A percentile compares a stretch with the other conserved stretches of the same genome.
Evolutionary conservation across 2,888 invertebrate species (phyloP).

Genomic region (Nymphalis urticae): DNA sequence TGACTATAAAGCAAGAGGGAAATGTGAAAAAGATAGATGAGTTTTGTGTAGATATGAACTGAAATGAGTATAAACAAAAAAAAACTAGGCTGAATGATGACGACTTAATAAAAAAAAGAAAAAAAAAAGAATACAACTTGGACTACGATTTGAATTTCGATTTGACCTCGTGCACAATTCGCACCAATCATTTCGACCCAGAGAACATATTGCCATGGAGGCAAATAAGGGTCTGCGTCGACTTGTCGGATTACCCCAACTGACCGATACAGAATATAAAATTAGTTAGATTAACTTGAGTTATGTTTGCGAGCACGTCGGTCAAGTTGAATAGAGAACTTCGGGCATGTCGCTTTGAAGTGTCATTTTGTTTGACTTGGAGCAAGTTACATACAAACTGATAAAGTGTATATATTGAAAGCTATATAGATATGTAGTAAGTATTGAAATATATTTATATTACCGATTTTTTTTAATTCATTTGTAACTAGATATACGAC

Average conservation of each 20-base stretch:
- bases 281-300: conserved; percentile 21
- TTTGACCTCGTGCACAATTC: background rate
- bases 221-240: conserved; percentile 11
- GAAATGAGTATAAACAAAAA: no score
- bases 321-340: conserved; percentile 17
- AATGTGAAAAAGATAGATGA: no score
- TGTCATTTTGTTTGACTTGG: background rate
- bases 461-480: no score
- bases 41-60: no score
- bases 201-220: conserved; percentile 13
- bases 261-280: conserved; percentile 29
- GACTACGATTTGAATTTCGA: background rate
- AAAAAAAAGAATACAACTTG: no score
- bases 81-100: no score
- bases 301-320: conserved; percentile 20
- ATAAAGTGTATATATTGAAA: background rate
- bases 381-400: background rate
- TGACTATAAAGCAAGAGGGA: no score
- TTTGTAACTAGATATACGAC: no score
- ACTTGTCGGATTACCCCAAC: conserved; percentile 28
- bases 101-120: no score
- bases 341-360: background rate
- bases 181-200: conserved; percentile 7
- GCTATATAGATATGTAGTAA: background rate
- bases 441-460: background rate